Evolutionary conservation across 2,113 vertebrate genomes (phyloP), one percentile per base, ranked within the genome.

Genomic region (Stictonetta naevosa): DNA sequence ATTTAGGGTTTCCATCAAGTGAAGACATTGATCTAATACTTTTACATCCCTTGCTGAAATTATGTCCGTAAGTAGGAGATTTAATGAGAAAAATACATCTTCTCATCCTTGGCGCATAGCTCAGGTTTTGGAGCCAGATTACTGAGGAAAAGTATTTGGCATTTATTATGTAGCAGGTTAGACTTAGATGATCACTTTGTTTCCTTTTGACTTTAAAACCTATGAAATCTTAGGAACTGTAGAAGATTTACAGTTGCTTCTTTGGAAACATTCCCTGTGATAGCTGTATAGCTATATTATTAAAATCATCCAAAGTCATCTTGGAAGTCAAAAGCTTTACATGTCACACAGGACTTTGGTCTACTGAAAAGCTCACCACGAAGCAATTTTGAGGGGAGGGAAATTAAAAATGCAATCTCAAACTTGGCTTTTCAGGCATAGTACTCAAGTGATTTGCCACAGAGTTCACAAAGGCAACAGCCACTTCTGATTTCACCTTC

Each of bases 401-500:
- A 80, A 75, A 86, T 90, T 88, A 95, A 83, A 95, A 93, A 59
- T 17, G 28, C 68, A 34, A 7, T 26, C 52, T 74, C 72, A 83
- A 95, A 81, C 44, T 42, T 67, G 33, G 19, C 8, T 8, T 71
- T 85, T 48, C 17, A 71, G 46, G 29, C 67, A 12, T 25, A 55
- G 64, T 13, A 21, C 29, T 44, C 8, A 2, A 50, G 23, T 48
- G 76, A 67, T 78, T 93, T 88, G 67, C 38, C 34, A 58, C 66
- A 64, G 80, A 81, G 46, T 38, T 88, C 3, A 3, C 52, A 78
- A 86, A 93, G 81, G 64, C 46, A 83, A 29, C 23, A 44, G 34
- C 26, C 26, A 38, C 38, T 71, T 68, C 56, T 8, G 34, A 74
- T 62, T 1, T 14, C n/a, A 11, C 9, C 29, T 81, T 60, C 36